Percentiles rank a stretch among this genome's conserved stretches.
These are phyloP conservation scores for Drosophila rubida DNA, from an alignment of 2,888 invertebrate genomes.

Conservation along the genomic window DNA sequence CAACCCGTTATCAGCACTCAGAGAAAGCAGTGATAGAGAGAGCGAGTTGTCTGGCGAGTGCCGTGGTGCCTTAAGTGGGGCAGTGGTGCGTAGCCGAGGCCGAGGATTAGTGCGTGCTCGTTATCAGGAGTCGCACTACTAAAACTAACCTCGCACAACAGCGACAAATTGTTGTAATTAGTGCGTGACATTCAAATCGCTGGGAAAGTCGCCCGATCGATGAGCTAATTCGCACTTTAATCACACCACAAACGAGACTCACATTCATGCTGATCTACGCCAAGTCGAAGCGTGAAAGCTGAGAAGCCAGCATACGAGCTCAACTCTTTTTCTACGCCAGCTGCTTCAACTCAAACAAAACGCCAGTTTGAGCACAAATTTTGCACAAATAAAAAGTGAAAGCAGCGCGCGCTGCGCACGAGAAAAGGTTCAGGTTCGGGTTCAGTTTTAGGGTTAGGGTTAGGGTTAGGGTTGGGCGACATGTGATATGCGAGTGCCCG, in stretches of 20 bases:
- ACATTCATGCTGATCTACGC: too few relatives aligned
- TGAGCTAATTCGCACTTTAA: slow-evolving; percentile 10
- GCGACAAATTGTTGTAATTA: slow-evolving; percentile 33
- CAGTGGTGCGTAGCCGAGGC: slow-evolving; percentile 54
- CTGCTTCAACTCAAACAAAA: slow-evolving; percentile 43
- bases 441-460: slow-evolving; percentile 31
- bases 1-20: slow-evolving; percentile 62
- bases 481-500: slow-evolving; percentile 62
- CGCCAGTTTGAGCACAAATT: slow-evolving; percentile 51
- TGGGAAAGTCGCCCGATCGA: slow-evolving; percentile 2
- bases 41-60: too few relatives aligned
- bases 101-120: slow-evolving; percentile 55
- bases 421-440: slow-evolving; percentile 20
- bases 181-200: slow-evolving; percentile 38
- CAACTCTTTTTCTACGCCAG: slow-evolving; percentile 35
- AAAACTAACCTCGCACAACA: slow-evolving; percentile 66
- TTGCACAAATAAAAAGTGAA: slow-evolving; percentile 62
- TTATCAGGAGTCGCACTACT: slow-evolving; percentile 24
- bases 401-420: slow-evolving; percentile 43
- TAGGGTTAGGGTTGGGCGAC: slow-evolving; percentile 30
- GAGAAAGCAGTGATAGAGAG: too few relatives aligned
- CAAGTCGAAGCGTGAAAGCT: background rate
- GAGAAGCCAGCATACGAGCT: slow-evolving; percentile 33
- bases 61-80: too few relatives aligned
- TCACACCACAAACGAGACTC: too few relatives aligned